These are phyloP conservation scores for Pao palembangensis DNA, from an alignment of 2,113 vertebrate genomes.

Conservation along the genomic window DNA sequence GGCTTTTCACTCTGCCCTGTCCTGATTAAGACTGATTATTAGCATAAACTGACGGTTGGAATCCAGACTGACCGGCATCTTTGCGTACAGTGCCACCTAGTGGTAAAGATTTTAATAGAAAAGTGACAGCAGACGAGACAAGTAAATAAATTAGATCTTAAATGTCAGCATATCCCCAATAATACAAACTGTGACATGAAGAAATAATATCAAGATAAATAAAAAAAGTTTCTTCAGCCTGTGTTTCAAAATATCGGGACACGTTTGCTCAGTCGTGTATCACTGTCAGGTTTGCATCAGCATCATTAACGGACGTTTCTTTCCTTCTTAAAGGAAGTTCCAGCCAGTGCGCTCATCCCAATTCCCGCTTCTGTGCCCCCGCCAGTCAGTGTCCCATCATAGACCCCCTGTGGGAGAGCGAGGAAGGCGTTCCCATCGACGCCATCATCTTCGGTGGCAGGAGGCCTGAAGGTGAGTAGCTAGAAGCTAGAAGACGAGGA, in stretches of 20 bases:
- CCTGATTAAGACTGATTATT: too few species aligned
- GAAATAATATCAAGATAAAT: too few species aligned
- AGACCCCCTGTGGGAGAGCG: conserved; percentile 90
- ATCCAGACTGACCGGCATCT: too few species aligned
- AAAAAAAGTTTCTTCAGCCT: too few species aligned
- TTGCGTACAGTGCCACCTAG: conserved; percentile 13
- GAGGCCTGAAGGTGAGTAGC: conserved; percentile 82
- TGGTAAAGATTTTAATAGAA: background rate
- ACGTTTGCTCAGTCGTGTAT: too few species aligned
- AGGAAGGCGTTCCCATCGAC: conserved; percentile 90
- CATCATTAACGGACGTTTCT: background rate
- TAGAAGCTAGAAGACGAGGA: too few species aligned
- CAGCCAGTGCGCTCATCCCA: conserved; percentile 86
- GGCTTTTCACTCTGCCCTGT: too few species aligned
- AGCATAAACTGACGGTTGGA: too few species aligned
- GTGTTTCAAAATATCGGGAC: too few species aligned
- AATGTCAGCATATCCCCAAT: too few species aligned
- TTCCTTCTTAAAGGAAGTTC: conserved; percentile 57
- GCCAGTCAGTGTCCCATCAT: conserved; percentile 94
- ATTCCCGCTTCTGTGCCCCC: conserved; percentile 94
- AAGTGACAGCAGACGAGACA: background rate
- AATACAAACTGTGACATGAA: too few species aligned
- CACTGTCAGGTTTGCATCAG: background rate
- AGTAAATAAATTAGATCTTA: too few species aligned
- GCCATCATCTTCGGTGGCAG: conserved; percentile 95